These are phyloP conservation scores for Schizothorax lantsangensis DNA, from an alignment of 2,797 vertebrate species.

Conservation along the genomic window DNA sequence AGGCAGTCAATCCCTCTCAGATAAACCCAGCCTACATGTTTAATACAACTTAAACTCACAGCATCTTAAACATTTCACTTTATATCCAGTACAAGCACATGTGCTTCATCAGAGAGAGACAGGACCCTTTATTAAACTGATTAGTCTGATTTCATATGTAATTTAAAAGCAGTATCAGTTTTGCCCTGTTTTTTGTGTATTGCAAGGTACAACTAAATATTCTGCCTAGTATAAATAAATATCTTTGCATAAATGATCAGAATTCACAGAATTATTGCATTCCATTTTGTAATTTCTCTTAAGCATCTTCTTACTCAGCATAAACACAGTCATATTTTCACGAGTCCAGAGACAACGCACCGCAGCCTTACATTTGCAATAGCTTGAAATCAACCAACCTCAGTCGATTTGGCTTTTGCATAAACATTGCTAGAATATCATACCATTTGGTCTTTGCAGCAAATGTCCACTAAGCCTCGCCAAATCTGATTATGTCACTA, in stretches of 20 bases:
- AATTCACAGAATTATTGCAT: conserved; percentile 31
- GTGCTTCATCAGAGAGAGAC: conserved; percentile 18
- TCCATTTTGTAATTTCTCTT: conserved; percentile 13
- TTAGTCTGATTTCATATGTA: neutral
- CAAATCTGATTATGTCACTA: conserved; percentile 48
- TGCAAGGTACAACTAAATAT: conserved; percentile 10
- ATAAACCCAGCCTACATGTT: conserved; percentile 29
- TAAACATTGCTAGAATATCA: conserved; percentile 21
- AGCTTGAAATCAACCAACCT: conserved; percentile 1
- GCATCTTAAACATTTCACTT: conserved; percentile 13
- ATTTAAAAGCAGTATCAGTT: conserved; percentile 24
- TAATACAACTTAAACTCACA: conserved; percentile 41
- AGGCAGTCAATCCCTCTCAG: conserved; percentile 31
- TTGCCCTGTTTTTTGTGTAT: conserved; percentile 6
- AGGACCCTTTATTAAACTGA: conserved; percentile 24
- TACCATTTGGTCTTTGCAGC: conserved; percentile 46
- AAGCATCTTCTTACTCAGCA: conserved; percentile 19
- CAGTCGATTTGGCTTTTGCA: neutral
- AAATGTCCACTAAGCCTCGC: conserved; percentile 41
- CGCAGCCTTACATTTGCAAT: neutral
- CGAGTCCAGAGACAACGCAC: conserved; percentile 8
- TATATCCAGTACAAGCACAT: conserved; percentile 14
- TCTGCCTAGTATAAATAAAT: conserved; percentile 37
- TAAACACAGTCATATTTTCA: neutral
- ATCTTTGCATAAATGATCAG: conserved; percentile 27